Evolutionary conservation across 1,140 invertebrate genomes (phyloP), one percentile per base, ranked within the genome.

Genomic region (Trypoxylus dichotomus): DNA sequence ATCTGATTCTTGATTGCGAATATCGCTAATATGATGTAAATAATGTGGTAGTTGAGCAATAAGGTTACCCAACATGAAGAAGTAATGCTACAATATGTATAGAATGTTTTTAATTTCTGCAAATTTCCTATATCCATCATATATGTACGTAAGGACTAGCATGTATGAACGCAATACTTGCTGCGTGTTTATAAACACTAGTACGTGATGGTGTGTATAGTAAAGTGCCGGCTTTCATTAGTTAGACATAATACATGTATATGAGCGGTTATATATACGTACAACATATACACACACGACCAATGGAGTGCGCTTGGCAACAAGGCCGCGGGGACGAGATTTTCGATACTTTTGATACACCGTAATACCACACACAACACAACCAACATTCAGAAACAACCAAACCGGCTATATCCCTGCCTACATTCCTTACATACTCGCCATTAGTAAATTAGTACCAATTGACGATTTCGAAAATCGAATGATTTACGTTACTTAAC

Each of bases 291-390:
- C 60, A 27, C 27, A 68, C 60, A 68, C 24, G 60, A 68, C 60
- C 60, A 68, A 68, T 68, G 24, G 60, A 68, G 60, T 68, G 60
- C 60, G 60, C 60, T 68, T 68, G 60, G 60, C 60, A 68, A 68
- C 60, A 68, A 68, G 60, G 60, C 60, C 27, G 47, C 47, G 21
- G 60, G 60, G 60, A 68, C 60, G 60, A 68, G 60, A 68, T 68
- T 68, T 68, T 68, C 60, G 60, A 68, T 68, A 68, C 60, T 68
- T 68, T 68, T 68, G 60, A 68, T 68, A 68, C 24, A 24, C 27
- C 11, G 24, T 68, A 68, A 68, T 29, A 68, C 60, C 11, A 24
- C 24, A 68, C 24, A 60, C 2, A 60, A 60, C 58, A 24, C 58
- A 60, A 60, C n/a, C 58, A 68, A 68, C 60, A 68, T 68, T 68